Base-by-base conservation (phyloP, 2,888 invertebrate genomes). In the Alloplasta piceator region DNA sequence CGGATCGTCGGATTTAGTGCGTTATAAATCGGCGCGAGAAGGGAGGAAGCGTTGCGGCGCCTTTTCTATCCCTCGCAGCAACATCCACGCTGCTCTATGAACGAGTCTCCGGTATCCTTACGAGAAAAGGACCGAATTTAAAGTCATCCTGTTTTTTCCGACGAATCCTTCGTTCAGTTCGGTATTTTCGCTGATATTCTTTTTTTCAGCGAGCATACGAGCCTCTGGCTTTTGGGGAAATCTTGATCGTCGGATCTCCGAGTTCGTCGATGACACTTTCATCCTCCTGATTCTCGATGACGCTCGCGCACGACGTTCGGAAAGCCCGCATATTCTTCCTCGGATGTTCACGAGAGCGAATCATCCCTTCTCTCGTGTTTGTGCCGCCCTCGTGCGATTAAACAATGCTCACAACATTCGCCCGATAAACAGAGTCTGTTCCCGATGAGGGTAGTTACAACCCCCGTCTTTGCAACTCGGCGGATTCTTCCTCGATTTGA, bases 221-320 rank as follows among this genome's bases (percentile, higher is more conserved):
- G 39, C 14, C 63, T 36, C 52, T 16, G 60, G 26, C 26, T 80
- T 80, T 63, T 61, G 55, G 70, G 68, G 60, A 74, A 63, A 56
- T 84, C 87, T 26, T n/a, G 89, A 90, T 89, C 89, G 86, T 85
- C 85, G 86, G 78, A 63, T 64, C 63, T 75, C 46, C 12, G 48
- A 60, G 7, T 16, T 63, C 14, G 3, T 26, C 26, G 26, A 26
- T 26, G 7, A n/a, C 10, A 48, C 46, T 66, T 67, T 46, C 66
- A 46, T 66, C 55, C 39, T 41, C 12, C 12, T 26, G 26, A 26
- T 16, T 52, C 61, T 5, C 55, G 55, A 55, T 55, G 85, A 84
- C 80, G 90, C 89, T 90, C 87, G 87, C 87, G 87, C 86, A 88
- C 86, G 88, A 85, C 88, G 85, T 88, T 90, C 86, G 88, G 87